Conservation (phyloP, 2,113 vertebrate genomes). For the Vombatus ursinus region DNA sequence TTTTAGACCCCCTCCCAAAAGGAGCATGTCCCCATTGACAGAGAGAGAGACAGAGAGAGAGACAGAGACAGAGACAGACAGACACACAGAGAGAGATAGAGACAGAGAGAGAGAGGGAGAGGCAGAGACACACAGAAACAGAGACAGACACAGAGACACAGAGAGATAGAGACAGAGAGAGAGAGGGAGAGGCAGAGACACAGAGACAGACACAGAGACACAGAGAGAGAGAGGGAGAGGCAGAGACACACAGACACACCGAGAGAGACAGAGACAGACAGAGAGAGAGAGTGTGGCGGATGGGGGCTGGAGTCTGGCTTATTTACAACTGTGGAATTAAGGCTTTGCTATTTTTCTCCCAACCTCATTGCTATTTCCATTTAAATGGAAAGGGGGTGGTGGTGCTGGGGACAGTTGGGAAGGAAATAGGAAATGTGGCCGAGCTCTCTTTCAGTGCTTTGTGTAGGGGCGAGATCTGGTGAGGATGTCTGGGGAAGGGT, state of each 20-base stretch:
- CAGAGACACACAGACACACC: not conserved
- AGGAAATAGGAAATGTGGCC: not conserved
- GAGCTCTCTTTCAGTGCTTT: not conserved
- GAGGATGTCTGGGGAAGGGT: accelerated
- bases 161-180: no score
- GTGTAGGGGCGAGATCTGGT: not conserved
- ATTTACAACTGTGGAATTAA: conserved; percentile 22
- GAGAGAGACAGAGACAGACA: not conserved
- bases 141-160: no score
- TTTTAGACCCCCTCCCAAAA: not conserved
- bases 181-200: no score
- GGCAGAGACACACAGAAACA: no score
- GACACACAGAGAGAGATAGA: not conserved
- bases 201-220: not conserved
- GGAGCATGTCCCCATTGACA: not conserved
- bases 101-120: no score
- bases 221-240: no score
- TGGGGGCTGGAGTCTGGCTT: not conserved
- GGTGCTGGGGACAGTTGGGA: not conserved
- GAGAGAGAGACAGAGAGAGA: not conserved
- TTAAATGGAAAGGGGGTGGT: not conserved
- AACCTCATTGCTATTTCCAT: conserved; percentile 18
- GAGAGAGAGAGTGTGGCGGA: accelerated
- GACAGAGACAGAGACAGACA: not conserved
- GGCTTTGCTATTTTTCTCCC: conserved; percentile 25